Base-by-base conservation (phyloP, 2,888 invertebrate genomes). In the Tetragonula carbonaria region DNA sequence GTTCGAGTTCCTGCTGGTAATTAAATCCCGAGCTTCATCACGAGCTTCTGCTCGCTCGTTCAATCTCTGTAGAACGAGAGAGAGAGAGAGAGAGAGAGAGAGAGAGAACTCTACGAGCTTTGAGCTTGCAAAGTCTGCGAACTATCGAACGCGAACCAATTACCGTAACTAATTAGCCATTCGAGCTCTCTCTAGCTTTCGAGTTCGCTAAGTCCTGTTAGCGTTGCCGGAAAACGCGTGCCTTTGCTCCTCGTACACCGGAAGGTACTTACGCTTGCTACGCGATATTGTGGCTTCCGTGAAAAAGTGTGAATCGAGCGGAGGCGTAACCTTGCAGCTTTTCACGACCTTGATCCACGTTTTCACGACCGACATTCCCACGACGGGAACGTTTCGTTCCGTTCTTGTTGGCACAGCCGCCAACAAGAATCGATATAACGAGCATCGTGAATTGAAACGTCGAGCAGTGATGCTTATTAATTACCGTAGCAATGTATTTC, bases 81-180 rank as follows among this genome's bases (percentile, higher is more conserved):
- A 14, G 38, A 13, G 21, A n/a, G n/a, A n/a, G n/a, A n/a, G n/a
- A n/a, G 23, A 16, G n/a, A 8, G 16, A 38, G 55, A 13, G 38
- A 38, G 33, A n/a, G 51, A 21, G 59, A 55, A 38, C 67, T 78
- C 57, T 28, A 75, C 67, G 86, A 84, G 89, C 89, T 89, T 88
- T 89, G 88, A 88, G 87, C 82, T 89, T 53, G 83, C 82, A 87
- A 87, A 90, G 87, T 90, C 84, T 82, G 82, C 79, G 78, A 90
- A 90, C 90, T 90, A 90, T 90, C 90, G 90, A 90, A 90, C 88
- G 85, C 80, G 86, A 89, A 88, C 87, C 90, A 90, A 90, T 90
- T 90, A 89, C 89, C 85, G 87, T 90, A 88, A 89, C 90, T 90
- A 90, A 90, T 90, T 90, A 90, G 84, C 88, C 85, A 89, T 88